Base-by-base conservation (phyloP, 2,797 vertebrate genomes). In the Cichlasoma orientale region DNA sequence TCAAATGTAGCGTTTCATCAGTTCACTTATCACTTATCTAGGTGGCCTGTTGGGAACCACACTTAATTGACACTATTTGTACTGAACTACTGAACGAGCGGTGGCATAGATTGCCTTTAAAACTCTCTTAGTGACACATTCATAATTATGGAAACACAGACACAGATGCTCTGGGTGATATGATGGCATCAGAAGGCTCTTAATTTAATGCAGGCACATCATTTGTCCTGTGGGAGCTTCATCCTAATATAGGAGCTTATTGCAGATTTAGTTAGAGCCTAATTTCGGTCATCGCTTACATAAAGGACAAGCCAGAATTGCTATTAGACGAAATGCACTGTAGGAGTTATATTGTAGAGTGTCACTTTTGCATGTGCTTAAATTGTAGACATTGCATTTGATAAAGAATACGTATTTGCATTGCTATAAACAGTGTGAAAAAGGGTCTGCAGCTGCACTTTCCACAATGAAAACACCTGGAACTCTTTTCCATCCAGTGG, bases 151-250 rank as follows among this genome's bases (percentile, higher is more conserved):
- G 82, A 77, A 88, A 86, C 82, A 73, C 66, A 86, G 84, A 89
- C 90, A 88, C 94, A 94, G 93, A 93, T 93, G 92, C 87, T 93
- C 76, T 52, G 85, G 87, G 88, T 92, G 89, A 92, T 89, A 75
- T 79, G 89, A 90, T 82, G 77, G 85, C 89, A 92, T 92, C 87
- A 79, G 87, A 92, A 90, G 82, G 89, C 86, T 93, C 87, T 89
- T 92, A 88, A 93, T 93, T 92, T 89, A 92, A 91, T 92, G 87
- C 80, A 72, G 86, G 80, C 80, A 78, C 89, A 94, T 91, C 82
- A 91, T 92, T 85, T 88, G 81, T 91, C 89, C 89, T 89, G 33
- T 78, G 89, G 89, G 92, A 90, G 87, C 77, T 74, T 73, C 71
- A 68, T 80, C 75, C 79, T 82, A 80, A 83, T 82, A 88, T 88